Conservation (phyloP, 2,888 invertebrate species). For the Empis stercorea region DNA sequence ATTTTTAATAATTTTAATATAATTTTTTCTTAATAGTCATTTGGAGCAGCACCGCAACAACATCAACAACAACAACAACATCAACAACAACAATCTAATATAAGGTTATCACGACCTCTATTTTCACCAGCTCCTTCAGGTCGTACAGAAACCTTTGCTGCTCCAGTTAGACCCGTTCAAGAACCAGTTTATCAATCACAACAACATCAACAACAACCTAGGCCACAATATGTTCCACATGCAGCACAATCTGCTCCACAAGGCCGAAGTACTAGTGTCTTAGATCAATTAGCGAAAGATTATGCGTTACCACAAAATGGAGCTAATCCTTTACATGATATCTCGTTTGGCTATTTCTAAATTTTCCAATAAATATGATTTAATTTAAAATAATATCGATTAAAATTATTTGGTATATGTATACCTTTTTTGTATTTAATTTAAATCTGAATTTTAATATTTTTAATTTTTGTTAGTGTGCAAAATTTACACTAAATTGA, state of each 20-base stretch:
- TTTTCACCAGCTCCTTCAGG: conserved; percentile 31
- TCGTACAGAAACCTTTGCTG: conserved; percentile 24
- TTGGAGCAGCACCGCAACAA: conserved; percentile 24
- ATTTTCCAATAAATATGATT: conserved; percentile 9
- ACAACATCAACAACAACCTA: conserved; percentile 12
- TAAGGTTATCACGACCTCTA: conserved; percentile 30
- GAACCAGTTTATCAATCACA: conserved; percentile 23
- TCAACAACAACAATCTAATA: conserved; percentile 16
- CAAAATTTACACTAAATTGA: too few species aligned
- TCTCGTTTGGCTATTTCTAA: conserved; percentile 71
- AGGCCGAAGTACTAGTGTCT: conserved; percentile 40
- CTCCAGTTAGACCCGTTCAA: conserved; percentile 18
- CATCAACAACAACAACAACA: too few species aligned
- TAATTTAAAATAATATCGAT: conserved; percentile 4
- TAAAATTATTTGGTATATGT: neutral
- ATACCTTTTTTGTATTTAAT: too few species aligned
- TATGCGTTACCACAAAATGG: conserved; percentile 61
- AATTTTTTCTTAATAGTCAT: conserved; percentile 14
- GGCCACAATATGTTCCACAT: conserved; percentile 15
- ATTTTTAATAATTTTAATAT: neutral
- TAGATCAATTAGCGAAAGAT: conserved; percentile 70
- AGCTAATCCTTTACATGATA: conserved; percentile 61
- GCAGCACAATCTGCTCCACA: conserved; percentile 17
- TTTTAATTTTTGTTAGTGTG: too few species aligned
- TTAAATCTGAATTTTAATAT: too few species aligned